Percentiles rank a stretch among this genome's conserved stretches.
Conservation (phyloP, 2,113 vertebrate species). For the Gopherus flavomarginatus region DNA sequence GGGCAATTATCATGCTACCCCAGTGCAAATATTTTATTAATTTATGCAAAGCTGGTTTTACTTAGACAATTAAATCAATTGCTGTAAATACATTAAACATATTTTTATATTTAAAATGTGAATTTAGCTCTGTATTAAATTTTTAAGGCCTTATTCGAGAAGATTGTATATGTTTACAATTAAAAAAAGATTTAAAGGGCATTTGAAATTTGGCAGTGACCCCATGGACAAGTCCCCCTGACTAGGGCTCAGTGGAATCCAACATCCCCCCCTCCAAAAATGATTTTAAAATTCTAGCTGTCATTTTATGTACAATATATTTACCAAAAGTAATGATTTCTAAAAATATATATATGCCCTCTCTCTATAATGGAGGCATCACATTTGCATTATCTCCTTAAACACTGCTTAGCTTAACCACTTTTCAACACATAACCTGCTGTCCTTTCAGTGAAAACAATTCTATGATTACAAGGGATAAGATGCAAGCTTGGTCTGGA, state of each 20-base stretch:
- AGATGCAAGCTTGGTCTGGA: fast-evolving
- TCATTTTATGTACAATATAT: background rate
- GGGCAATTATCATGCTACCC: slow-evolving; percentile 14
- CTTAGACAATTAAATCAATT: slow-evolving; percentile 50
- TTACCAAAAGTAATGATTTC: background rate
- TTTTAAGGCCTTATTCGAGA: slow-evolving; percentile 42
- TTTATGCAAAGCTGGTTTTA: slow-evolving; percentile 55
- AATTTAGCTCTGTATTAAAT: slow-evolving; percentile 5
- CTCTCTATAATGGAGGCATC: background rate
- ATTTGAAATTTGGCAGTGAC: slow-evolving; percentile 48
- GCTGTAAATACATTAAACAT: slow-evolving; percentile 28
- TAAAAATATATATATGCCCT: background rate
- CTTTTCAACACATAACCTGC: background rate
- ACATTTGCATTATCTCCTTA: background rate
- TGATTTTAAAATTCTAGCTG: background rate
- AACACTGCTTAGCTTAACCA: fast-evolving
- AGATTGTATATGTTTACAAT: background rate
- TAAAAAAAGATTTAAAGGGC: background rate
- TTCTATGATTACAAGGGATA: background rate
- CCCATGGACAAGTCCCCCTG: background rate
- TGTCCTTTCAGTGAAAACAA: background rate
- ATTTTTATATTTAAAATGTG: slow-evolving; percentile 3
- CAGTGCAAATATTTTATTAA: slow-evolving; percentile 35
- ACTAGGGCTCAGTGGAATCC: background rate
- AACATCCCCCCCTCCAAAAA: background rate